Percentiles rank a stretch among this genome's conserved stretches.
Evolutionary conservation across 2,888 invertebrate species (phyloP).

Genomic region (Cerastis rubricosa): DNA sequence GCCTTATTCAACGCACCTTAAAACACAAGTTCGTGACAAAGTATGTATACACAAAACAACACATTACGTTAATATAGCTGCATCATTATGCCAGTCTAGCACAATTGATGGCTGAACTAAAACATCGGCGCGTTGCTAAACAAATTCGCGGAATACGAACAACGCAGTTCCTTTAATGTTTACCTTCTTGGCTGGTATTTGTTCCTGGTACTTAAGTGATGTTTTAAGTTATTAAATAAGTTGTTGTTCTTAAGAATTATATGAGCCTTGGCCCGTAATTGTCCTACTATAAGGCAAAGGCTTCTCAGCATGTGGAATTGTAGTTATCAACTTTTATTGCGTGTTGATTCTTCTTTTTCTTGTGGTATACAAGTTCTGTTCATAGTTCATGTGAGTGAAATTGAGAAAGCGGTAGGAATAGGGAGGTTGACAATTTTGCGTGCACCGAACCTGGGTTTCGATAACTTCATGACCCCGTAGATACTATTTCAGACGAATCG

Average conservation of each 20-base stretch:
- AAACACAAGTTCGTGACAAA: slow-evolving; percentile 38
- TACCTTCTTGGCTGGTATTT: slow-evolving; percentile 29
- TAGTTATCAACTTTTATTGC: neutral
- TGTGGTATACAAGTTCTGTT: neutral
- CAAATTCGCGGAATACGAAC: slow-evolving; percentile 59
- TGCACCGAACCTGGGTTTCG: too few relatives aligned
- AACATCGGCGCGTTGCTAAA: slow-evolving; percentile 46
- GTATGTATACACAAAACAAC: slow-evolving; percentile 32
- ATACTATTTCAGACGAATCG: too few relatives aligned
- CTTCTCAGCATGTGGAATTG: too few relatives aligned
- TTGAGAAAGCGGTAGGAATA: neutral
- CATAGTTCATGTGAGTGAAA: neutral
- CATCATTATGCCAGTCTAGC: slow-evolving; percentile 30
- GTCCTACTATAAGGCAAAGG: neutral
- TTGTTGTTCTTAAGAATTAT: slow-evolving; percentile 13
- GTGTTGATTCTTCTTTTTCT: neutral
- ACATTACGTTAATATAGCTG: slow-evolving; percentile 30
- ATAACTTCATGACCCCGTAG: too few relatives aligned
- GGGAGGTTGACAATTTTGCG: too few relatives aligned
- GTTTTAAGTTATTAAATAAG: slow-evolving; percentile 9
- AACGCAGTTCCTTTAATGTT: slow-evolving; percentile 44
- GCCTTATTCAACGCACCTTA: slow-evolving; percentile 2
- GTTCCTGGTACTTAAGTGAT: slow-evolving; percentile 17
- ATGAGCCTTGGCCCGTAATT: slow-evolving; percentile 1
- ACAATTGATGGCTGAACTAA: slow-evolving; percentile 41